Evolutionary conservation across 2,888 invertebrate species (phyloP).

Genomic region (Agonopterix heracliana): DNA sequence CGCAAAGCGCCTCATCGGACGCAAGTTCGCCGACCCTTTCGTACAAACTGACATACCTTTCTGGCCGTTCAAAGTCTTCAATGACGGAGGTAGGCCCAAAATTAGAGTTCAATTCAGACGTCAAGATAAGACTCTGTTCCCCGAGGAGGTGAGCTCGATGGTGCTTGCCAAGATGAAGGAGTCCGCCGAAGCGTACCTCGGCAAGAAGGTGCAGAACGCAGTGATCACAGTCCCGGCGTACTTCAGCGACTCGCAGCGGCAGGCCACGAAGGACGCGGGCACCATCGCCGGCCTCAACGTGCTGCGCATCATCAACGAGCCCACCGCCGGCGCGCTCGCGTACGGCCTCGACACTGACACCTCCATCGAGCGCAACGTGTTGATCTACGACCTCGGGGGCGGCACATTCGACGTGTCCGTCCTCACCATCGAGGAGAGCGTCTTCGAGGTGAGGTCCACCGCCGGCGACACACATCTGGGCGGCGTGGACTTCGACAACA

Average conservation of each 20-base stretch:
- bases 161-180: constrained; percentile 74
- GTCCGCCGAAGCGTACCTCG: constrained; percentile 78
- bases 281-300: constrained; percentile 70
- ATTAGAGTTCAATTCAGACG: constrained; percentile 78
- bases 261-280: constrained; percentile 85
- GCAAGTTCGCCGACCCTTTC: constrained; percentile 80
- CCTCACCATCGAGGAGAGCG: constrained; percentile 33
- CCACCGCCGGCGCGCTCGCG: constrained; percentile 53
- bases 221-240: constrained; percentile 86
- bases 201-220: constrained; percentile 77
- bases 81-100: constrained; percentile 77
- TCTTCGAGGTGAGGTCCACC: constrained; percentile 49
- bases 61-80: constrained; percentile 84
- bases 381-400: constrained; percentile 56
- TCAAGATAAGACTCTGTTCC: constrained; percentile 74
- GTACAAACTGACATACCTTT: constrained; percentile 84
- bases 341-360: constrained; percentile 38
- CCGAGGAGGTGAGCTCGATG: constrained; percentile 81
- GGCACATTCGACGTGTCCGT: constrained; percentile 56
- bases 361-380: constrained; percentile 32
- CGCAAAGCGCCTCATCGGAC: constrained; percentile 85
- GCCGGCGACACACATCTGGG: constrained; percentile 46
- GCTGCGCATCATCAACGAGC: constrained; percentile 49
- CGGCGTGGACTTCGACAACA: constrained; percentile 56
- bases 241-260: constrained; percentile 79